Percentiles rank a stretch among this genome's conserved stretches.
These are phyloP conservation scores for Mirounga angustirostris DNA, from an alignment of 2,113 vertebrate species.

Conservation along the genomic window DNA sequence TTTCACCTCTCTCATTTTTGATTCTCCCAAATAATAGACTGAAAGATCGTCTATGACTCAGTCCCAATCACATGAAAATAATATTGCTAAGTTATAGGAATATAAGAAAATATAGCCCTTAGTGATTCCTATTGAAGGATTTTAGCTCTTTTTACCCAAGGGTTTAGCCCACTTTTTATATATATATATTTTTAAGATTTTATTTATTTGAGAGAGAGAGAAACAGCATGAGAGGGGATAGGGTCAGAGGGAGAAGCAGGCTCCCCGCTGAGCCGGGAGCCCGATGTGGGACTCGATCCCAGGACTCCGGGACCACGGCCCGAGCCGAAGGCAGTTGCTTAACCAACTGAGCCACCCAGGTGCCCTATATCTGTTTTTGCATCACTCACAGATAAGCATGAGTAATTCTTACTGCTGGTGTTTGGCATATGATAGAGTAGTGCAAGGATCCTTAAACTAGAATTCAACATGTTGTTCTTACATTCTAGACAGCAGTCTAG, in stretches of 20 bases:
- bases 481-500: background rate
- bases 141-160: background rate
- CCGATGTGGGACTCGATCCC: no score
- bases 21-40: background rate
- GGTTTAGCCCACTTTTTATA: background rate
- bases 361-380: background rate
- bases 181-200: no score
- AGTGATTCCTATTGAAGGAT: background rate
- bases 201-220: no score
- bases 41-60: background rate
- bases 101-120: background rate
- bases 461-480: background rate
- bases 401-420: background rate
- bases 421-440: background rate
- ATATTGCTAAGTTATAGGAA: background rate
- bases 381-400: background rate
- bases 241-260: no score
- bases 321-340: no score
- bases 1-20: constrained; percentile 9
- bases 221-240: no score
- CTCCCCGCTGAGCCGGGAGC: no score
- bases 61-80: background rate
- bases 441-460: background rate
- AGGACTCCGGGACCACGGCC: no score
- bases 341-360: no score